Conservation (phyloP, 2,797 vertebrate genomes). For the Eidolon dupreanum region DNA sequence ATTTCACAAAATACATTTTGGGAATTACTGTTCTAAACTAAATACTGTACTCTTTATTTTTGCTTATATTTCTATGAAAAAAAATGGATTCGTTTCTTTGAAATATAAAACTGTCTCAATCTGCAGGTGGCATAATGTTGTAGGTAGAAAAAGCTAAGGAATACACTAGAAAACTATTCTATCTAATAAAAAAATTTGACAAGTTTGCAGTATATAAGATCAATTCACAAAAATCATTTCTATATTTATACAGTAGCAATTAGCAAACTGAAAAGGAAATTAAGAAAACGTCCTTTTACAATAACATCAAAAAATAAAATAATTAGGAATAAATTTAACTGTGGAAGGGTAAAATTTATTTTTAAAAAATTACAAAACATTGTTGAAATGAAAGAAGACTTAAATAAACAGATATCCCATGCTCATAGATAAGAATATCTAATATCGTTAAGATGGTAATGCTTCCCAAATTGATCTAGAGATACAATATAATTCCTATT, state of each 20-base stretch:
- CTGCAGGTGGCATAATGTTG: not conserved
- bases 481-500: not conserved
- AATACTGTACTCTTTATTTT: not conserved
- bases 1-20: not conserved
- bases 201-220: not conserved
- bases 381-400: not conserved
- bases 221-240: not conserved
- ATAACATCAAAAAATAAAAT: not conserved
- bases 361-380: not conserved
- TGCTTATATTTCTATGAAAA: not conserved
- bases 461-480: not conserved
- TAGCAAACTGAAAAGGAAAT: not conserved
- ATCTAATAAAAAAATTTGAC: not conserved
- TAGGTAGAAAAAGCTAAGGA: not conserved
- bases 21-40: not conserved
- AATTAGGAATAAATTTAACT: not conserved
- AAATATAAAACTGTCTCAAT: not conserved
- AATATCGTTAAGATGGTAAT: not conserved
- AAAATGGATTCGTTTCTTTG: not conserved
- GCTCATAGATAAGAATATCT: not conserved
- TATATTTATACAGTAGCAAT: not conserved
- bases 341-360: not conserved
- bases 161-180: not conserved
- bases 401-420: not conserved
- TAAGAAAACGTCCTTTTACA: not conserved